Evolutionary conservation across 2,888 invertebrate genomes (phyloP).

Genomic region (Agrotis segetum): DNA sequence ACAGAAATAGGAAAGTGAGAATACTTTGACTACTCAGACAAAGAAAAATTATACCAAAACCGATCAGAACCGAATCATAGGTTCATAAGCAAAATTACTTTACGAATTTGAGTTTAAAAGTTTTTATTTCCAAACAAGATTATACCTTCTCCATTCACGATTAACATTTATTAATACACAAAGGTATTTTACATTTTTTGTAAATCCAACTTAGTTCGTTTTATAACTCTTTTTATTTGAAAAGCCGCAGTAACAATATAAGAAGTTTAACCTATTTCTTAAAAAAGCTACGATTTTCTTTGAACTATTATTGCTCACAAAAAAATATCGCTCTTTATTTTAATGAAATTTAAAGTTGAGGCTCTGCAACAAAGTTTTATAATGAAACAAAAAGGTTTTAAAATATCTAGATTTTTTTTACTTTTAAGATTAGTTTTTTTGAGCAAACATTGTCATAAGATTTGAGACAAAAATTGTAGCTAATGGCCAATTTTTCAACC

Average conservation of each 20-base stretch:
- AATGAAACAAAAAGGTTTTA: conserved; percentile 2
- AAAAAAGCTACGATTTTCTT: conserved; percentile 29
- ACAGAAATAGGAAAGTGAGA: too few species aligned
- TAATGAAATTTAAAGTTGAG: conserved; percentile 16
- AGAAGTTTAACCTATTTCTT: conserved; percentile 21
- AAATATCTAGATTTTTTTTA: neutral
- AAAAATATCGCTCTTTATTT: conserved; percentile 24
- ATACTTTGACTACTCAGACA: too few species aligned
- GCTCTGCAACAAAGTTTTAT: conserved; percentile 13
- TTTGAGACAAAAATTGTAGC: neutral
- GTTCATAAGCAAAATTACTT: too few species aligned
- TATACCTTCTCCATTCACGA: neutral
- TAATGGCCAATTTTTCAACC: conserved; percentile 1
- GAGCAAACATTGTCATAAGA: neutral
- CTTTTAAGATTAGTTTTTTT: conserved; percentile 5
- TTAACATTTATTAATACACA: neutral
- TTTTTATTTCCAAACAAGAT: neutral
- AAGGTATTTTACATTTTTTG: neutral
- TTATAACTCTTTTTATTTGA: neutral
- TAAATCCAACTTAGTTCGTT: conserved; percentile 5
- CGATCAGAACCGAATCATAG: too few species aligned
- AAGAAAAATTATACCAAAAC: too few species aligned
- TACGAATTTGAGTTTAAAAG: neutral
- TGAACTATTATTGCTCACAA: conserved; percentile 19
- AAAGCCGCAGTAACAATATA: conserved; percentile 3